phyloP scores from a whole-genome alignment of 2,888 invertebrate genomes.

The Chymomyza caudatula region DNA sequence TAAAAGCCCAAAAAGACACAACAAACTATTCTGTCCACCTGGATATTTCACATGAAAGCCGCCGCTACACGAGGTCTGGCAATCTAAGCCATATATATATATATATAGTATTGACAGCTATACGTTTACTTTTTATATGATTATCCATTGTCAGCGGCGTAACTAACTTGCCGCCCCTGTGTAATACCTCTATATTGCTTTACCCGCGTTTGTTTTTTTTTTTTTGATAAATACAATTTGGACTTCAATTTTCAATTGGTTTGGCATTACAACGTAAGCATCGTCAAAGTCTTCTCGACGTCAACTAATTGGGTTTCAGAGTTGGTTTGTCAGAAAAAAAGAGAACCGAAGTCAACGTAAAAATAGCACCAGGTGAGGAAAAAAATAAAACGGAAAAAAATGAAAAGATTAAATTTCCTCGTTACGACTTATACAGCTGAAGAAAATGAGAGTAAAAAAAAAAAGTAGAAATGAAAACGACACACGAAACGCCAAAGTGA shows the following conservation, averaged over 20 bases:
- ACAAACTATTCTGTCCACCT: not conserved
- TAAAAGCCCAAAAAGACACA: too few relatives aligned
- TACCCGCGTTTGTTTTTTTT: not conserved
- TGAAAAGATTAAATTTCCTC: slow-evolving; percentile 64
- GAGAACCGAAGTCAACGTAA: slow-evolving; percentile 19
- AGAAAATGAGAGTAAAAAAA: slow-evolving; percentile 10
- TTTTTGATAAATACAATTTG: slow-evolving; percentile 55
- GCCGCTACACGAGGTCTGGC: not conserved
- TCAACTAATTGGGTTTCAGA: slow-evolving; percentile 64
- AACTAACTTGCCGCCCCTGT: not conserved
- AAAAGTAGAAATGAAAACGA: slow-evolving; percentile 20
- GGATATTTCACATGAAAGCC: not conserved
- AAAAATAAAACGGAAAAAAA: slow-evolving; percentile 11
- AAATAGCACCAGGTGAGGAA: slow-evolving; percentile 30
- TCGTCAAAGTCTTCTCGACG: slow-evolving; percentile 27
- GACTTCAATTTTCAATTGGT: slow-evolving; percentile 53
- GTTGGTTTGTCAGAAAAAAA: slow-evolving; percentile 34
- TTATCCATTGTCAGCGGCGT: slow-evolving; percentile 37
- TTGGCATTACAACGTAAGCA: slow-evolving; percentile 40
- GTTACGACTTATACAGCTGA: slow-evolving; percentile 48
- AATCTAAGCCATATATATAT: not conserved
- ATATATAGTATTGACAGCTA: not conserved
- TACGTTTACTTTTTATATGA: slow-evolving; percentile 36
- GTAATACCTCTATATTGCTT: not conserved
- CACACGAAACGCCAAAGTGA: slow-evolving; percentile 30